A percentile compares a stretch with the other conserved stretches of the same genome.
phyloP scores from a whole-genome alignment of 2,797 vertebrate genomes.

The Todus mexicanus region DNA sequence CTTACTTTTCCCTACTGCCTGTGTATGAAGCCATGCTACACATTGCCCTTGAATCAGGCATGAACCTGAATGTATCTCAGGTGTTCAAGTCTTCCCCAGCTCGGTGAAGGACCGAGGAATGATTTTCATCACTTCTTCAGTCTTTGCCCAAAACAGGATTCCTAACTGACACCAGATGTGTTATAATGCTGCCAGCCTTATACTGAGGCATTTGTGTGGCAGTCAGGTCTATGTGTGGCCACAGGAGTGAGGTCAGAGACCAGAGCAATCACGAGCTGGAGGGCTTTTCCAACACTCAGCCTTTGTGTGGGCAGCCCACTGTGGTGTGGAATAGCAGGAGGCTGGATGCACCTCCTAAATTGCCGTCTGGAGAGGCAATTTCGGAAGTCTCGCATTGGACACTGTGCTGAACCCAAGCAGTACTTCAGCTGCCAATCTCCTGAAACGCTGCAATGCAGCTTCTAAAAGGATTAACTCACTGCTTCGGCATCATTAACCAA shows the following conservation, averaged over 20 bases:
- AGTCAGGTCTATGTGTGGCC: fast-evolving
- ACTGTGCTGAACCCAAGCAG: neutral
- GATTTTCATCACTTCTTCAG: neutral
- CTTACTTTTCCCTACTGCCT: neutral
- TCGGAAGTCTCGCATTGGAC: neutral
- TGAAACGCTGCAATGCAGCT: neutral
- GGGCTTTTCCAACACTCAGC: no score
- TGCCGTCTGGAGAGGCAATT: neutral
- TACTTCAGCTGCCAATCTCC: neutral
- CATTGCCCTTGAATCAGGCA: neutral
- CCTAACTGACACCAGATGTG: neutral
- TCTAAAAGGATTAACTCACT: neutral
- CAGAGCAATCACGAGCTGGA: neutral
- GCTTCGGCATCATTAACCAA: neutral
- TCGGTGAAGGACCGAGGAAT: neutral
- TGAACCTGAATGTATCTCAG: neutral
- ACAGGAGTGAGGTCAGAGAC: neutral
- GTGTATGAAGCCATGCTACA: neutral
- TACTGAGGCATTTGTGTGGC: fast-evolving
- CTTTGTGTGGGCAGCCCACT: neutral
- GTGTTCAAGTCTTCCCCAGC: neutral
- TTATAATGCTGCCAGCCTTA: neutral
- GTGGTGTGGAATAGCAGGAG: neutral
- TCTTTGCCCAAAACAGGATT: neutral
- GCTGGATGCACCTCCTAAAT: neutral